Evolutionary conservation across 1,140 invertebrate species (phyloP), one percentile per base, ranked within the genome.

Genomic region (Tetramorium parvispinum): DNA sequence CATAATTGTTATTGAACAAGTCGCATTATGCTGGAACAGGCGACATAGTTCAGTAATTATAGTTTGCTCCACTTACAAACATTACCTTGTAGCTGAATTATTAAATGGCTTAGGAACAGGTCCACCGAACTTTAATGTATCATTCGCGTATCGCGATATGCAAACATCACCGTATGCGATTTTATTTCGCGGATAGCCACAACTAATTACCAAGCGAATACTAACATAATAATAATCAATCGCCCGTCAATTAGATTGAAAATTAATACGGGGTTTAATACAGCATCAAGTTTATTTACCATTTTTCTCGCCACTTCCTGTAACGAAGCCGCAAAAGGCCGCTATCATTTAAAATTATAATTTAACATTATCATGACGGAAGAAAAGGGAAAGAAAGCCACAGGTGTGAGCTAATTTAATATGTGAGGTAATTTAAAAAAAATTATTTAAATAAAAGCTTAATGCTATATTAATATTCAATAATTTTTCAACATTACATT

Each of bases 21-120:
- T 82, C 75, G 76, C 53, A 87, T 71, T 81, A 86, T 61, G 68
- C 55, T 51, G 68, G 66, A 85, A 27, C 82, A 53, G 55, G 49
- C 75, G 81, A 78, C 87, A 87, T 85, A 87, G 79, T 85, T 70
- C 24, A 46, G 81, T 77, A 86, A 85, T 77, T 88, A 78, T 70
- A 89, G 83, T 85, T 88, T 68, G 71, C 65, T 87, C 63, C 27
- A 27, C 63, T 87, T 77, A 86, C 66, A 70, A 46, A 83, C 73
- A 57, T 86, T 81, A 81, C 68, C 65, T 66, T 71, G 77, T 86
- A 83, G 71, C 68, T 78, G 46, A 81, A 89, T 87, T 83, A 81
- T 87, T 87, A 79, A 85, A 87, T 40, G 76, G 77, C 88, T 89
- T 89, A 87, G 77, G 37, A 85, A 65, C 66, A 78, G 66, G 81